Conservation (phyloP, 1,140 invertebrate species). For the Eriosoma lanigerum region DNA sequence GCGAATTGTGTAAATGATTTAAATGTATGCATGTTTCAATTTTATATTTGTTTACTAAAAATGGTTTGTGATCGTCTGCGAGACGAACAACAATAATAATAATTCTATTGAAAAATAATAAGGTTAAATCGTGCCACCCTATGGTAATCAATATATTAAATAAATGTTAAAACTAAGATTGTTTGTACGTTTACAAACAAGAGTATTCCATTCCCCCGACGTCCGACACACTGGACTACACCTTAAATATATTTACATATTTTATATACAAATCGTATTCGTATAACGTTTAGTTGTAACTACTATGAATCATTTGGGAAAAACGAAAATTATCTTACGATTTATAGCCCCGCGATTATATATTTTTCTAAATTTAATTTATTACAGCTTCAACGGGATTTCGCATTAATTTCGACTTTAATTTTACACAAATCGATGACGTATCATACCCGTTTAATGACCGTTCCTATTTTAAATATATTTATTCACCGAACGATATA, state of each 20-base stretch:
- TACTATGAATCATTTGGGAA: neutral
- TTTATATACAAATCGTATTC: neutral
- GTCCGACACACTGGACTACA: neutral
- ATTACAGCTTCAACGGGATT: too few species aligned
- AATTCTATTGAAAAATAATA: neutral
- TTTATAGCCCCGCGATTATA: neutral
- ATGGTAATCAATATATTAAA: neutral
- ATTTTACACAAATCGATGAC: too few species aligned
- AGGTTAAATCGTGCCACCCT: neutral
- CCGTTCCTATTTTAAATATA: too few species aligned
- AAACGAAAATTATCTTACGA: neutral
- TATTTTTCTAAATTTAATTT: too few species aligned
- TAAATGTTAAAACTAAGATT: neutral
- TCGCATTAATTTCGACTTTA: too few species aligned
- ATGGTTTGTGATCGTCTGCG: neutral
- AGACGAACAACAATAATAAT: neutral
- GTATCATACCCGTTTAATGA: too few species aligned
- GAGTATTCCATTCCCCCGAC: neutral
- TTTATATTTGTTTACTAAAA: neutral
- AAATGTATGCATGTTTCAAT: neutral
- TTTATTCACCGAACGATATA: too few species aligned
- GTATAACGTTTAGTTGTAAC: neutral
- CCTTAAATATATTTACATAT: slow-evolving; percentile 12
- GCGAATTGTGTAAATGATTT: neutral
- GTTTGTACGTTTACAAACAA: neutral